Base-by-base conservation (phyloP, 2,888 invertebrate species). In the Nebria salina region DNA sequence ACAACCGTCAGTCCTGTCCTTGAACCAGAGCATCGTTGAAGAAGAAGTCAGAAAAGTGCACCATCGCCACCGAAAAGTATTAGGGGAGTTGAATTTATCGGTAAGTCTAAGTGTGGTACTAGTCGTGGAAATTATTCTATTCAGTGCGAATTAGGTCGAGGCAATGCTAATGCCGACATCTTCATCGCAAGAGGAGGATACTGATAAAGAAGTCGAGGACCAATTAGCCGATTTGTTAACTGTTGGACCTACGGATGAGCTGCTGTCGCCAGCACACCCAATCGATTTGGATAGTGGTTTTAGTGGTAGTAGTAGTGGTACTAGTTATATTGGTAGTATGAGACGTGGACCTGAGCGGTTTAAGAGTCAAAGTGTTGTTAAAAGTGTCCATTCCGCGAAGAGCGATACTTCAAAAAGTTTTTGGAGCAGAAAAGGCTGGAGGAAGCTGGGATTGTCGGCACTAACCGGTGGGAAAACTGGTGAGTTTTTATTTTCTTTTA, bases 101-200 rank as follows among this genome's bases (percentile, higher is more conserved):
- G 95, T 81, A 54, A 81, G 68, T 54, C 13, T 54, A 54, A 54
- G 8, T 54, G 4, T 11, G 54, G 54, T 54, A 8, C 20, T 1
- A 20, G 20, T 20, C 20, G 20, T 20, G 20, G 20, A 20, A 20
- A 20, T 20, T 20, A 20, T 20, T 20, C 20, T 54, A 7, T 54
- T 54, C 4, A 11, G 54, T 13, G 11, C 7, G 4, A 54, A 2
- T 13, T 11, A 81, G 81, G 76, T 89, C 72, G 96, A 97, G 89
- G 96, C 95, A 72, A 96, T 97, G 96, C 89, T 97, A 84, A 97
- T 96, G 96, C 96, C 96, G 20, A 93, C 94, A 86, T 92, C 92
- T 84, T 89, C 90, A 85, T 90, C 90, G 34, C 89, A 90, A 13
- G 89, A 90, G 82, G 92, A 91, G 84, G 92, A 91, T 87, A 93